phyloP scores from a whole-genome alignment of 2,888 invertebrate species.

The Ophioninae sp. region DNA sequence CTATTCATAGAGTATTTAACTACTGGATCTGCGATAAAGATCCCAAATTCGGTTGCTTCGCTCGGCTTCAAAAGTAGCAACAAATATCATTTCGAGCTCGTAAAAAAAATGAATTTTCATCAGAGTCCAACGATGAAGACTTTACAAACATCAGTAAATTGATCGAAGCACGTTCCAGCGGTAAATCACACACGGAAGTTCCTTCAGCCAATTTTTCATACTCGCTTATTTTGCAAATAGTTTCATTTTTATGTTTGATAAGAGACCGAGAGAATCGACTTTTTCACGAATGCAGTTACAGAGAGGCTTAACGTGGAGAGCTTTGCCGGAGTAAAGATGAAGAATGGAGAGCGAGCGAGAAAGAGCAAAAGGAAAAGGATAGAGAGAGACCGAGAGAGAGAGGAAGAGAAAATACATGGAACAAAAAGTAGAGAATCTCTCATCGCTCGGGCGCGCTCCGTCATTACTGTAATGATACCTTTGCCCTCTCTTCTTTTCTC shows the following conservation, averaged over 20 bases:
- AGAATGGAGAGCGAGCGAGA: slow-evolving; percentile 39
- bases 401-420: slow-evolving; percentile 25
- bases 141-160: background rate
- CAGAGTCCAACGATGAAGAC: background rate
- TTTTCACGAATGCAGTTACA: background rate
- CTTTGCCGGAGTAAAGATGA: slow-evolving; percentile 14
- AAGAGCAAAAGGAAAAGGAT: slow-evolving; percentile 23
- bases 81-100: background rate
- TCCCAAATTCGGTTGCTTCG: background rate
- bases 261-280: background rate
- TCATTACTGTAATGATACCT: slow-evolving; percentile 79
- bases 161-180: background rate
- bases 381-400: slow-evolving; percentile 1
- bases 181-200: background rate
- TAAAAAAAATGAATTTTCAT: background rate
- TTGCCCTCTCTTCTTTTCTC: slow-evolving; percentile 61
- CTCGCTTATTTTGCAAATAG: background rate
- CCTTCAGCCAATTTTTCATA: background rate
- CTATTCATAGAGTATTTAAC: background rate
- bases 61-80: background rate
- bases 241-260: background rate
- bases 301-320: background rate
- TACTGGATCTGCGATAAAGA: background rate
- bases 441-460: slow-evolving; percentile 71
- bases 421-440: slow-evolving; percentile 64